Base-by-base conservation (phyloP, 37 sponge, comb jelly and placozoan species). In the Spongilla lacustris region DNA sequence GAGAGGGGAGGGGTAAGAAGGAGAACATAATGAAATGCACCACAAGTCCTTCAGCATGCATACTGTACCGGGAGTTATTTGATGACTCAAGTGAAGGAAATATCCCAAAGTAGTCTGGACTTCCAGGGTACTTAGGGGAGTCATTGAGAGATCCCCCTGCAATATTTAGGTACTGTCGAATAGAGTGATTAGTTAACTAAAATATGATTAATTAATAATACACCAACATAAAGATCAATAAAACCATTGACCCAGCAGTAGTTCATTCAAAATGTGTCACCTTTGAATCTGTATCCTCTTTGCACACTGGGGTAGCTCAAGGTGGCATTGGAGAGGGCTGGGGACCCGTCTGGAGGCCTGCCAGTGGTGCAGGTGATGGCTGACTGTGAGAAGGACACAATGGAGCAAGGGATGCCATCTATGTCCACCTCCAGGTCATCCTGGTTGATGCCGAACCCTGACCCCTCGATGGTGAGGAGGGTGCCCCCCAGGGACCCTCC, bases 401-500 rank as follows among this genome's bases (percentile, higher is more conserved):
- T 36, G 70, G 36, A 46, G 14, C 93, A 92, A 17, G 89, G 86
- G 13, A 85, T 77, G 31, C 93, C 86, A 76, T 85, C 93, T 14
- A 92, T 69, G 71, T 88, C 93, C 49, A 92, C 86, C 30, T 66
- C 78, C 27, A 89, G 75, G 25, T 80, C 74, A 21, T 13, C 31
- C 1, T 49, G 34, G 73, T 73, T 50, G 36, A 33, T 29, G 27
- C 78, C 89, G 66, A 92, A 92, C 11, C 93, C 89, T 49, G 79
- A 13, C 0, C 93, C 93, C 11, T 2, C 71, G 72, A 92, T 88
- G 27, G 78, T 83, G 73, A 92, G 69, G 6, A 88, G 46, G 31
- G 93, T 85, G 2, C 93, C 89, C 8, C 93, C 93, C 14, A 70
- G 46, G 50, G 28, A 68, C 50, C 89, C 78, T 10, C 93, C 93